Evolutionary conservation across 2,888 invertebrate genomes (phyloP).

Genomic region (Anthrax anthrax): DNA sequence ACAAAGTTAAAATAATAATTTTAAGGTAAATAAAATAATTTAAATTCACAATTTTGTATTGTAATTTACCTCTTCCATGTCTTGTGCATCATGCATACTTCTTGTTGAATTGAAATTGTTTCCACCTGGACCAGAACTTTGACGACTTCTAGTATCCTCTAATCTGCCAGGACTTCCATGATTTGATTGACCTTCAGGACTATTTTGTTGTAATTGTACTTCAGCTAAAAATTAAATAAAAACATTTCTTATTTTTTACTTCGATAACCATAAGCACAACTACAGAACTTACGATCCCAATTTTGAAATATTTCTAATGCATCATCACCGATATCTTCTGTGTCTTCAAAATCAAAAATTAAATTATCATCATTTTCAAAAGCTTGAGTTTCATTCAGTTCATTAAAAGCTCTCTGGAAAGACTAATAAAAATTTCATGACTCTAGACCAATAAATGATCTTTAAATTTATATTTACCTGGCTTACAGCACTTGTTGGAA

Average conservation of each 20-base stretch:
- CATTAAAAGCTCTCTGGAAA: constrained; percentile 56
- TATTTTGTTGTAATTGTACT: constrained; percentile 37
- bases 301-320: constrained; percentile 65
- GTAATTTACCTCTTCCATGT: constrained; percentile 32
- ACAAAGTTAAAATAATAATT: neutral
- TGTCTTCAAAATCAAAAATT: constrained; percentile 46
- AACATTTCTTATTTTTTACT: neutral
- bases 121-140: constrained; percentile 38
- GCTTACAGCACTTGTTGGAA: constrained; percentile 91
- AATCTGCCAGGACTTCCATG: constrained; percentile 41
- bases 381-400: constrained; percentile 36
- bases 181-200: constrained; percentile 39
- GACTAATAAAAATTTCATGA: constrained; percentile 35
- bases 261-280: neutral
- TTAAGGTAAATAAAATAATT: neutral
- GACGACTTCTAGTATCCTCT: constrained; percentile 35
- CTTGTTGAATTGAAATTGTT: constrained; percentile 32
- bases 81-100: constrained; percentile 22
- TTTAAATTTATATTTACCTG: constrained; percentile 43
- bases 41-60: neutral
- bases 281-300: constrained; percentile 37
- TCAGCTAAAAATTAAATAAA: constrained; percentile 10
- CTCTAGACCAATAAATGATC: neutral
- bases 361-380: constrained; percentile 50
- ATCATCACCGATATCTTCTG: constrained; percentile 35